Evolutionary conservation across 2,797 vertebrate genomes (phyloP), one percentile per base, ranked within the genome.

Genomic region (Pipistrellus pipistrellus): DNA sequence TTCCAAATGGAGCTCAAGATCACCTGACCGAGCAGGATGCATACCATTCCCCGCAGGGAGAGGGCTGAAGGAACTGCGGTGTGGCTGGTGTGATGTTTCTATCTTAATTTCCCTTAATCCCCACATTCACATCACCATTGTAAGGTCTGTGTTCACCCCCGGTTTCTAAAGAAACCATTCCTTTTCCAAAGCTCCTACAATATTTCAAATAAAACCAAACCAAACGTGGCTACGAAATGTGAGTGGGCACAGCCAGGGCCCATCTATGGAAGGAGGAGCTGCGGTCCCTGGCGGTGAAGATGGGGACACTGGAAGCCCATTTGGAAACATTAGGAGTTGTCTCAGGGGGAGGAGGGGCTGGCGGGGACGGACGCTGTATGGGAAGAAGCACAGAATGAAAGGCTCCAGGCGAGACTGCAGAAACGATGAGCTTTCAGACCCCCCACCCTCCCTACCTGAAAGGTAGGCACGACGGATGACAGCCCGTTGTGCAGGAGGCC

Each of bases 321-420:
- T 86, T 92, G 46, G 35, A 93, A 96, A 90, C 76, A 88, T 51
- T 73, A 81, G 90, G 38, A 77, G 95, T 92, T 96, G 78, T 81
- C 96, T 96, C 80, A 92, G 59, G 90, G 95, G 62, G 85, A 46
- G 66, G 71, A 95, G 66, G 71, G 71, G 78, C 53, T 92, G 90
- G 86, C 81, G 92, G 93, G 90, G 85, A 92, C 15, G 9, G 13
- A 86, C 86, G 10, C 71, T 57, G 18, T 53, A 32, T 82, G 68
- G 30, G 82, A 77, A 95, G 90, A 76, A 51, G 5, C 30, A 59
- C n/a, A 62, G 69, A 51, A 72, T 88, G 72, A 80, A 53, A 88
- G 62, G 66, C 69, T 89, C 72, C n/a, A 89, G 69, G 35, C 51
- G 8, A 68, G 72, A 44, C 44, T 44, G 44, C 44, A 18, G 44